phyloP scores from a whole-genome alignment of 2,888 invertebrate species.

The Smittia sp. region DNA sequence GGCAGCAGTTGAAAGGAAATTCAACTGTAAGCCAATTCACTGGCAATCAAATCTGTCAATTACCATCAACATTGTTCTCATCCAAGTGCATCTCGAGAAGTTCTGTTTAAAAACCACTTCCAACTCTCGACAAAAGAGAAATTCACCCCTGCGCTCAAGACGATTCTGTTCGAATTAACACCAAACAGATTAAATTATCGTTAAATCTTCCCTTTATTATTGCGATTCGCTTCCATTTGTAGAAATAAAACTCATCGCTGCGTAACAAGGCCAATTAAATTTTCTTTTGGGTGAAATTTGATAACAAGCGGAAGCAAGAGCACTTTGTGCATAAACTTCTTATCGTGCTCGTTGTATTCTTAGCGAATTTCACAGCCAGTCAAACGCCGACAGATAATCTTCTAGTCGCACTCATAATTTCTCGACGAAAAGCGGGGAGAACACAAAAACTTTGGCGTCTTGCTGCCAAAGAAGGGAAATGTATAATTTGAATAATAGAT shows the following conservation, averaged over 20 bases:
- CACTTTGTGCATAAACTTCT: neutral
- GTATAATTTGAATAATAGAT: conserved; percentile 38
- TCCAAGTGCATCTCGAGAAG: no score
- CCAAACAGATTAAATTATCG: conserved; percentile 34
- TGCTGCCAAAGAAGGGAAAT: neutral
- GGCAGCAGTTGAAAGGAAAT: no score
- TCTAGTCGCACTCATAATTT: conserved; percentile 38
- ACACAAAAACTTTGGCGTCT: neutral
- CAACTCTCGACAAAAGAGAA: neutral
- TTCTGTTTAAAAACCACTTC: no score
- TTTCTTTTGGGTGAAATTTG: conserved; percentile 11
- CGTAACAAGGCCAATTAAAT: conserved; percentile 39
- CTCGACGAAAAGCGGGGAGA: neutral
- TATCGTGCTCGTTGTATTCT: neutral
- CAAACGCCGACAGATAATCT: conserved; percentile 26
- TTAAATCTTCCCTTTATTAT: conserved; percentile 25
- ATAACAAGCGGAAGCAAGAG: conserved; percentile 13
- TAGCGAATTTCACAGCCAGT: neutral
- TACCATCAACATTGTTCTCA: neutral
- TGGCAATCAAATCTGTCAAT: neutral
- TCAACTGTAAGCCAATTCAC: neutral
- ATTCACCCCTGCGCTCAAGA: neutral
- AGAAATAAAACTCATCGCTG: conserved; percentile 25
- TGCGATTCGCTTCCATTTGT: neutral
- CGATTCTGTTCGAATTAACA: conserved; percentile 9